These are phyloP conservation scores for Diloba caeruleocephala DNA, from an alignment of 2,888 invertebrate species.

Conservation along the genomic window DNA sequence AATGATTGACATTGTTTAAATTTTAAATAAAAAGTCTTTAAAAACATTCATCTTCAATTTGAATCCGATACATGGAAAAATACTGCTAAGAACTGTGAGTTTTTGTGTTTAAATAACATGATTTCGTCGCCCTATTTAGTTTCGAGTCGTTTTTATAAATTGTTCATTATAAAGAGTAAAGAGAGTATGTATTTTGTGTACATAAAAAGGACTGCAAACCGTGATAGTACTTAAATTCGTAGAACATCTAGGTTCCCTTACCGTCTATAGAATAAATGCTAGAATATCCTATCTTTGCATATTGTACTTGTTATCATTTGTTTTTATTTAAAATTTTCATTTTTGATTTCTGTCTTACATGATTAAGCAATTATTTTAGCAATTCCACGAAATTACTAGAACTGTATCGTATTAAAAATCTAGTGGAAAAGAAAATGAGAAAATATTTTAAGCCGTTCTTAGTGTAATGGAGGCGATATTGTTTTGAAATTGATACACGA, in stretches of 20 bases:
- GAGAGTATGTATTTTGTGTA: conserved; percentile 58
- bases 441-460: conserved; percentile 70
- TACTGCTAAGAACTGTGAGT: conserved; percentile 52
- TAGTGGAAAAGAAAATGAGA: conserved; percentile 66
- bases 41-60: conserved; percentile 34
- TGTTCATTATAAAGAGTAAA: conserved; percentile 30
- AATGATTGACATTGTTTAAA: conserved; percentile 62
- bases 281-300: conserved; percentile 62
- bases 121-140: conserved; percentile 33
- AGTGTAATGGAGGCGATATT: conserved; percentile 79
- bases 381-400: conserved; percentile 66
- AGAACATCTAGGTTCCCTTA: conserved; percentile 63
- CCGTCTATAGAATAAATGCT: conserved; percentile 69
- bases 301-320: conserved; percentile 46
- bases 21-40: conserved; percentile 40
- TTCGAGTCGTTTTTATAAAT: conserved; percentile 44
- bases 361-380: conserved; percentile 57
- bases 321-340: conserved; percentile 45
- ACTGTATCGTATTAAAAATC: conserved; percentile 63
- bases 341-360: conserved; percentile 44
- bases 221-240: conserved; percentile 83
- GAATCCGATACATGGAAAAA: conserved; percentile 12
- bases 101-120: conserved; percentile 44
- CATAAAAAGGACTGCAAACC: conserved; percentile 76
- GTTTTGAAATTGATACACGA: conserved; percentile 81